phyloP scores from a whole-genome alignment of 2,888 invertebrate species.

The Steinernema scapterisci region DNA sequence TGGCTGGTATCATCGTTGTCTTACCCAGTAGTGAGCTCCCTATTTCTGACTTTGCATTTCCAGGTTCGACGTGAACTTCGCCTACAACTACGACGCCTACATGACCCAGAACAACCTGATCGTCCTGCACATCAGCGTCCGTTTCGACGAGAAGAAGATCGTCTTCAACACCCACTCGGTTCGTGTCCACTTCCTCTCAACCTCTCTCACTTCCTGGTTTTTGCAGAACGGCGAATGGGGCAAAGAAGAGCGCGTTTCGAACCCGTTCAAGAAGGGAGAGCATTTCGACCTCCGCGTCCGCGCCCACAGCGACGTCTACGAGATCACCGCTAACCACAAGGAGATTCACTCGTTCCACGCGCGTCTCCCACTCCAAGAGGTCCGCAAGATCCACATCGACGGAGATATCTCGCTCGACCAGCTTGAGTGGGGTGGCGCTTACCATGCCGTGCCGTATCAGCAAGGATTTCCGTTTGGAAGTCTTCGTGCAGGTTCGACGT shows the following conservation, averaged over 20 bases:
- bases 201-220: background rate
- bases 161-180: slow-evolving; percentile 20
- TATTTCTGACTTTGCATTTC: background rate
- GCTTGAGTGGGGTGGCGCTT: slow-evolving; percentile 61
- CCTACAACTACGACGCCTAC: slow-evolving; percentile 8
- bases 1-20: no score
- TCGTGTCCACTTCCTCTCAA: background rate
- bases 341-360: slow-evolving; percentile 60
- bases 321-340: slow-evolving; percentile 52
- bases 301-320: slow-evolving; percentile 57
- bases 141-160: slow-evolving; percentile 15
- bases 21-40: no score
- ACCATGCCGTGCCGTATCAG: slow-evolving; percentile 44
- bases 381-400: slow-evolving; percentile 58
- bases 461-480: slow-evolving; percentile 19
- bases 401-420: slow-evolving; percentile 55
- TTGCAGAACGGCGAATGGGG: slow-evolving; percentile 56
- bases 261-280: slow-evolving; percentile 61
- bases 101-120: slow-evolving; percentile 8
- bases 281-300: slow-evolving; percentile 58
- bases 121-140: slow-evolving; percentile 2
- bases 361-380: slow-evolving; percentile 57
- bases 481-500: background rate
- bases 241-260: slow-evolving; percentile 59
- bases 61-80: slow-evolving; percentile 23